Conservation (phyloP, 1,140 invertebrate genomes). For the Drosophila virilis region DNA sequence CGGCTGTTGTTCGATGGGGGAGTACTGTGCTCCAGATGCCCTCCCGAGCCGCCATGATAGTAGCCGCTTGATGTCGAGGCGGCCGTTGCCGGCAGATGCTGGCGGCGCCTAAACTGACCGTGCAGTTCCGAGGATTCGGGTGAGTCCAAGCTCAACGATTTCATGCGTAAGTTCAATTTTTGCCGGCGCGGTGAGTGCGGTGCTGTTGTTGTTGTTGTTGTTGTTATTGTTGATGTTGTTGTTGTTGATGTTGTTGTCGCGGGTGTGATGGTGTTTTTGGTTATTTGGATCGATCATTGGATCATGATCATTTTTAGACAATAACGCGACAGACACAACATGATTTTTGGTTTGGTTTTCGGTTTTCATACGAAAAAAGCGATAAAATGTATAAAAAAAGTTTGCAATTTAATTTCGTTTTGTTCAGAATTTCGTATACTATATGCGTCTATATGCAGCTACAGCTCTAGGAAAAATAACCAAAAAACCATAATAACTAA, state of each 20-base stretch:
- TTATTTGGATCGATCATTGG: constrained; percentile 30
- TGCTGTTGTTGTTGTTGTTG: constrained; percentile 87
- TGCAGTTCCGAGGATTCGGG: constrained; percentile 95
- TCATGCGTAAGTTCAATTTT: constrained; percentile 98
- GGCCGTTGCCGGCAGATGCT: constrained; percentile 70
- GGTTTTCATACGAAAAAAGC: constrained; percentile 58
- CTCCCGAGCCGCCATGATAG: constrained; percentile 84
- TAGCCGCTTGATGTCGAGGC: constrained; percentile 68
- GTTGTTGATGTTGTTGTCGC: constrained; percentile 49
- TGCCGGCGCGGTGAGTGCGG: constrained; percentile 97
- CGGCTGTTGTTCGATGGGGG: constrained; percentile 84
- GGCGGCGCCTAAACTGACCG: constrained; percentile 89
- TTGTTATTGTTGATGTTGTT: constrained; percentile 22
- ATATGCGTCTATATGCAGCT: constrained; percentile 56
- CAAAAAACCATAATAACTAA: constrained; percentile 19
- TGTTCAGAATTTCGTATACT: constrained; percentile 52
- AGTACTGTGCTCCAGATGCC: constrained; percentile 85
- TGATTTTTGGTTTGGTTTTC: constrained; percentile 52
- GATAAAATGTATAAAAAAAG: constrained; percentile 72
- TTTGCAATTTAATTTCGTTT: constrained; percentile 75
- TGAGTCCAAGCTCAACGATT: constrained; percentile 97
- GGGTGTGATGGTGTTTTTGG: constrained; percentile 28
- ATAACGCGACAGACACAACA: constrained; percentile 57
- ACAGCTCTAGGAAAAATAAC: constrained; percentile 54
- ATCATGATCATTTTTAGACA: constrained; percentile 39